phyloP scores from a whole-genome alignment of 2,888 invertebrate species.

The Omphaloscelis lunosa region DNA sequence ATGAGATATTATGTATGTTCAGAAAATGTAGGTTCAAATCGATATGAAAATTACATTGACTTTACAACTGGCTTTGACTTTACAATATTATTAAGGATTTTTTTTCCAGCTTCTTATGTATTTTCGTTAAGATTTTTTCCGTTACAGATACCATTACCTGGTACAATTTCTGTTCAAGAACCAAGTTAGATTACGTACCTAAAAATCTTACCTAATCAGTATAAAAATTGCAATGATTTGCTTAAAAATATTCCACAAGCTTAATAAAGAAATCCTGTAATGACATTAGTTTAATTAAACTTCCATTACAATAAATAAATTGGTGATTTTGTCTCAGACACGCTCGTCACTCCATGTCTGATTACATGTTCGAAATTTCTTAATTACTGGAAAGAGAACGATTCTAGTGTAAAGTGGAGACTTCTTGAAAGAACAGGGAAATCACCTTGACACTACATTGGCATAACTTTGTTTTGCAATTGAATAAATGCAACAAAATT shows the following conservation, averaged over 20 bases:
- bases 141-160: too few species aligned
- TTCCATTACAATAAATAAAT: neutral
- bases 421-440: neutral
- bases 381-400: neutral
- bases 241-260: neutral
- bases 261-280: neutral
- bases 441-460: neutral
- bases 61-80: too few species aligned
- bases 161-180: neutral
- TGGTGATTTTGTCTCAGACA: neutral
- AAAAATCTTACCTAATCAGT: too few species aligned
- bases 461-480: constrained; percentile 11
- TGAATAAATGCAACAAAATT: neutral
- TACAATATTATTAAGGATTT: neutral
- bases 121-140: neutral
- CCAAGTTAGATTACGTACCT: neutral
- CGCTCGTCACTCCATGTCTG: neutral
- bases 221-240: neutral
- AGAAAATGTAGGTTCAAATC: neutral
- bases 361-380: neutral
- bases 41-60: neutral
- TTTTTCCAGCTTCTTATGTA: too few species aligned
- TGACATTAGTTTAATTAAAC: neutral
- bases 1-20: neutral
- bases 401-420: neutral